Evolutionary conservation across 2,888 invertebrate species (phyloP).

Genomic region (Lasioglossum oenotherae): DNA sequence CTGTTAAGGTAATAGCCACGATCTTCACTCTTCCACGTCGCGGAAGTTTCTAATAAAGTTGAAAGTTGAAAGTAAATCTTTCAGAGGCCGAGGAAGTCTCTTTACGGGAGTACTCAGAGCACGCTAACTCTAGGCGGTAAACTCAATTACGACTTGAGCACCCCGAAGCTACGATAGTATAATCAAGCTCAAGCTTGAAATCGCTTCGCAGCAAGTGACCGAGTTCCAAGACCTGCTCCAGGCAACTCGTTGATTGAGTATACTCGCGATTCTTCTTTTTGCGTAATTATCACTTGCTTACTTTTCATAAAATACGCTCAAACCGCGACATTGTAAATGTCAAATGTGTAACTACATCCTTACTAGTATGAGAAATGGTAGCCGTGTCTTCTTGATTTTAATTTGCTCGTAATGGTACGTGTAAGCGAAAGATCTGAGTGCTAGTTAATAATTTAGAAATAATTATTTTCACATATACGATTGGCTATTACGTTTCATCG

Average conservation of each 20-base stretch:
- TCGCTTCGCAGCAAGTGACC: neutral
- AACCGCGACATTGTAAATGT: neutral
- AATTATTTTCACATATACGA: no score
- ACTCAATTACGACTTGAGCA: conserved; percentile 9
- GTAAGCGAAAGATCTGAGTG: neutral
- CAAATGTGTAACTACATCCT: neutral
- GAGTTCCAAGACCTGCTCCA: conserved; percentile 4
- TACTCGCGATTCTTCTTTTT: neutral
- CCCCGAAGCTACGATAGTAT: conserved; percentile 9
- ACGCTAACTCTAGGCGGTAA: neutral
- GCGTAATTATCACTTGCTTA: neutral
- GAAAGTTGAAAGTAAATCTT: conserved; percentile 7
- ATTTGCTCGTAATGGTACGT: neutral
- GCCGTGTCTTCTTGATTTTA: neutral
- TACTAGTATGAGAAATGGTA: neutral
- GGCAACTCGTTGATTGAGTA: conserved; percentile 8
- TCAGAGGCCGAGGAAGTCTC: neutral
- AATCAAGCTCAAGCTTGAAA: conserved; percentile 15
- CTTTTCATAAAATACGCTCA: neutral
- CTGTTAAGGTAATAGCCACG: neutral
- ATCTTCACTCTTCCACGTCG: neutral
- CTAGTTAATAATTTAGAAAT: no score
- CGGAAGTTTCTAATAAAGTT: neutral
- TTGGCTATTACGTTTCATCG: no score
- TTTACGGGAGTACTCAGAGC: neutral